Percentiles rank a stretch among this genome's conserved stretches.
Evolutionary conservation across 2,797 vertebrate species (phyloP).

Genomic region (Sebastes minor): DNA sequence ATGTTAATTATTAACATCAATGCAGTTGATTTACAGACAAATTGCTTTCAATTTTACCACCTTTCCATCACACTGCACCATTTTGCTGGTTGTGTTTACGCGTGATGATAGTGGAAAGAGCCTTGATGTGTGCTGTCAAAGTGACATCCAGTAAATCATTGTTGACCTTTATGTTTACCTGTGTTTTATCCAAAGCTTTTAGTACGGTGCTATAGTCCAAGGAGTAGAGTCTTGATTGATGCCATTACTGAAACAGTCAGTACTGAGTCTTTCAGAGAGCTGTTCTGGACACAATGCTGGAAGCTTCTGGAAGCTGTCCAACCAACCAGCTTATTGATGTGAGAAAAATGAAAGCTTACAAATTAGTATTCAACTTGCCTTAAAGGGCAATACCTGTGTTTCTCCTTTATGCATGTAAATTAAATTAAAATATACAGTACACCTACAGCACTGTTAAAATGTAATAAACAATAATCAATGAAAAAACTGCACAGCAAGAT

Average conservation of each 20-base stretch:
- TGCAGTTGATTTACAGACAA: neutral
- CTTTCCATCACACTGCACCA: neutral
- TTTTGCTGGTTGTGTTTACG: slow-evolving; percentile 5
- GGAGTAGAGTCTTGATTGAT: slow-evolving; percentile 25
- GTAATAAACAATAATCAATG: neutral
- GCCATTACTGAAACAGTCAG: slow-evolving; percentile 22
- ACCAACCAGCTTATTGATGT: slow-evolving; percentile 2
- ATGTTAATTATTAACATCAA: slow-evolving; percentile 9
- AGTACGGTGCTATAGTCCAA: slow-evolving; percentile 23
- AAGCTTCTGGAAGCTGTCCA: slow-evolving; percentile 23
- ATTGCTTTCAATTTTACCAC: neutral
- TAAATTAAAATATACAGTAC: neutral
- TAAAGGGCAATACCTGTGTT: neutral
- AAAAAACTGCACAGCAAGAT: neutral
- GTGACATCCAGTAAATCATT: slow-evolving; percentile 38
- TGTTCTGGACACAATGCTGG: neutral
- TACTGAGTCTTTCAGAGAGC: neutral
- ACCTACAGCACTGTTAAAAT: neutral
- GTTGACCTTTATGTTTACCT: slow-evolving; percentile 45
- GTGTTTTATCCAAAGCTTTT: slow-evolving; percentile 43
- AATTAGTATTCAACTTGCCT: neutral
- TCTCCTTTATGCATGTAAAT: neutral
- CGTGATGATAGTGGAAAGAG: slow-evolving; percentile 7
- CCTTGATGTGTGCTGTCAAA: slow-evolving; percentile 22
- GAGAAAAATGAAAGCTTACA: neutral